Percentiles rank a stretch among this genome's conserved stretches.
phyloP scores from a whole-genome alignment of 2,113 vertebrate genomes.

The Hippocampus barbouri region DNA sequence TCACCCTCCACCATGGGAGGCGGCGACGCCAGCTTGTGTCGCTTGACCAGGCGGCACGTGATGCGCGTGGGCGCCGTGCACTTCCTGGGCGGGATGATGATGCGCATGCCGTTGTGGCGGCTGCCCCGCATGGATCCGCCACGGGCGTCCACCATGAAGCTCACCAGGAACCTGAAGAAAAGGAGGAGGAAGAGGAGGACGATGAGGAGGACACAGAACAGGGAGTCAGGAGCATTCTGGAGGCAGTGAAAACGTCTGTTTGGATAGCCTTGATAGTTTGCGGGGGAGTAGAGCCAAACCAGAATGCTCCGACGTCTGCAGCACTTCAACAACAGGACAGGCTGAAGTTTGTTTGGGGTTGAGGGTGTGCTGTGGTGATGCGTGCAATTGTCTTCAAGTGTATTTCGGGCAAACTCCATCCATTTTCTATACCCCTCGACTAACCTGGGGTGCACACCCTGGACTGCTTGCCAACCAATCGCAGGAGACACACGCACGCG shows the following conservation, averaged over 20 bases:
- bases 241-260: background rate
- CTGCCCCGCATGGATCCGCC: conserved; percentile 98
- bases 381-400: background rate
- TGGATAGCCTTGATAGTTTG: background rate
- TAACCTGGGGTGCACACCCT: background rate
- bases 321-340: conserved; percentile 14
- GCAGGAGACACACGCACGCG: background rate
- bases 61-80: conserved; percentile 96
- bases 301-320: conserved; percentile 35
- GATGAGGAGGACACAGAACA: conserved; percentile 1
- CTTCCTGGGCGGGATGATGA: conserved; percentile 95
- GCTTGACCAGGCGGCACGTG: conserved; percentile 95
- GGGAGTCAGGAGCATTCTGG: conserved; percentile 18
- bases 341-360: background rate
- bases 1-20: conserved; percentile 99
- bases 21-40: conserved; percentile 91
- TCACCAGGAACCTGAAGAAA: conserved; percentile 88
- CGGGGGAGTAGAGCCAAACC: conserved; percentile 22
- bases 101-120: conserved; percentile 96
- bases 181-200: conserved; percentile 13
- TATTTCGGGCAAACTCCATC: background rate
- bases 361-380: background rate
- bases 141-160: conserved; percentile 97
- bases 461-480: too few relatives aligned
- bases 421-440: background rate